Conservation (phyloP, 2,113 vertebrate genomes). For the Poecilia latipinna region DNA sequence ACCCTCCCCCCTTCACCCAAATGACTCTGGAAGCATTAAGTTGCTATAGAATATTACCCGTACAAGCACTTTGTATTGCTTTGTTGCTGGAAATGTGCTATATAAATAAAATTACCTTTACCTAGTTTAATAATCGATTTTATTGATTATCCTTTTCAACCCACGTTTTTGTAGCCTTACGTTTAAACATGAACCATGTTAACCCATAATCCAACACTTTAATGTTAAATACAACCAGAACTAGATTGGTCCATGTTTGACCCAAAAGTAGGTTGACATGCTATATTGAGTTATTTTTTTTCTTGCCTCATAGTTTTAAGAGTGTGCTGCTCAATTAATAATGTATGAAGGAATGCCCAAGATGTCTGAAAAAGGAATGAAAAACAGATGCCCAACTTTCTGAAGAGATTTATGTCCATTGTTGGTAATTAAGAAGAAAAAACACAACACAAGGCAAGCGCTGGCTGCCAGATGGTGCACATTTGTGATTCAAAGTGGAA, state of each 20-base stretch:
- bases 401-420: background rate
- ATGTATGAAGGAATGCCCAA: conserved; percentile 17
- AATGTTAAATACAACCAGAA: background rate
- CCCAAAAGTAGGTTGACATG: background rate
- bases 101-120: too few relatives aligned
- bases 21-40: too few relatives aligned
- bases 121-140: too few relatives aligned
- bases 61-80: too few relatives aligned
- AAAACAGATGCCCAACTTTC: conserved; percentile 15
- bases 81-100: too few relatives aligned
- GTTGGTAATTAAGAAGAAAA: background rate
- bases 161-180: too few relatives aligned
- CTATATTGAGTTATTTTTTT: background rate
- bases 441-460: background rate
- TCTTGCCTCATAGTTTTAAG: background rate
- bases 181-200: background rate
- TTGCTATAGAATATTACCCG: too few relatives aligned
- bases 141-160: too few relatives aligned
- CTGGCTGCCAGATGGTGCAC: conserved; percentile 9
- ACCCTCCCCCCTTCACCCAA: too few relatives aligned
- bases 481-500: conserved; percentile 16
- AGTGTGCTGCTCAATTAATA: conserved; percentile 22
- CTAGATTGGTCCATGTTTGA: background rate
- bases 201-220: background rate
- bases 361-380: background rate